Evolutionary conservation across 1,140 invertebrate species (phyloP).

Genomic region (Drosophila cardini): DNA sequence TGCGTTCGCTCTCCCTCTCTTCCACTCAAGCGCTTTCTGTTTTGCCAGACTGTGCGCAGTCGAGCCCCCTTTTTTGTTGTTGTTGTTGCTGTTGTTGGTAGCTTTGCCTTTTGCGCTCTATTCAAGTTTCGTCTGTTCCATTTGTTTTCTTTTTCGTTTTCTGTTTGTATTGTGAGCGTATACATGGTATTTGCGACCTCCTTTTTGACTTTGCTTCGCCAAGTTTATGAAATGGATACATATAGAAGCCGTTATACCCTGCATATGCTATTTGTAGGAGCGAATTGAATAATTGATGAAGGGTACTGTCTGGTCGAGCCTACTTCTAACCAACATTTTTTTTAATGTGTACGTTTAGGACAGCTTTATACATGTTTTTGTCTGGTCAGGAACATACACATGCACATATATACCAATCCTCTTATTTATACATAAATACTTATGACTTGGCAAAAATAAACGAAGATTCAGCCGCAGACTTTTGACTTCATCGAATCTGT

Average conservation of each 20-base stretch:
- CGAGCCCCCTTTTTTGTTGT: conserved; percentile 65
- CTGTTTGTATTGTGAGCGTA: conserved; percentile 2
- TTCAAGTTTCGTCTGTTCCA: conserved; percentile 23
- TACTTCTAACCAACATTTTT: too few species aligned
- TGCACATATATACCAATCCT: background rate
- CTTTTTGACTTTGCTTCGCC: background rate
- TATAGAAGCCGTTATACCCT: too few species aligned
- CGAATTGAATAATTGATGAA: too few species aligned
- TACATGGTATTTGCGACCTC: background rate
- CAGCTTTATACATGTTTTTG: conserved; percentile 5
- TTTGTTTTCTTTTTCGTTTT: conserved; percentile 17
- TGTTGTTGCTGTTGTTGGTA: conserved; percentile 20
- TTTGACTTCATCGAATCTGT: conserved; percentile 29
- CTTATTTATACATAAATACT: conserved; percentile 5
- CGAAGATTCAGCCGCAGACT: conserved; percentile 29
- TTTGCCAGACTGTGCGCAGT: conserved; percentile 17
- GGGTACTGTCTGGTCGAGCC: too few species aligned
- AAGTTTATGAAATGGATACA: too few species aligned
- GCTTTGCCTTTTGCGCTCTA: conserved; percentile 15
- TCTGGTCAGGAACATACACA: conserved; percentile 14
- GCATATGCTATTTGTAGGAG: too few species aligned
- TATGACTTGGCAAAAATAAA: conserved; percentile 36
- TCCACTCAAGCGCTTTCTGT: conserved; percentile 1
- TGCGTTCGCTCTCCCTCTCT: background rate
- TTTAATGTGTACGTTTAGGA: background rate